phyloP scores from a whole-genome alignment of 2,888 invertebrate species.

The Polymixis flavicincta region DNA sequence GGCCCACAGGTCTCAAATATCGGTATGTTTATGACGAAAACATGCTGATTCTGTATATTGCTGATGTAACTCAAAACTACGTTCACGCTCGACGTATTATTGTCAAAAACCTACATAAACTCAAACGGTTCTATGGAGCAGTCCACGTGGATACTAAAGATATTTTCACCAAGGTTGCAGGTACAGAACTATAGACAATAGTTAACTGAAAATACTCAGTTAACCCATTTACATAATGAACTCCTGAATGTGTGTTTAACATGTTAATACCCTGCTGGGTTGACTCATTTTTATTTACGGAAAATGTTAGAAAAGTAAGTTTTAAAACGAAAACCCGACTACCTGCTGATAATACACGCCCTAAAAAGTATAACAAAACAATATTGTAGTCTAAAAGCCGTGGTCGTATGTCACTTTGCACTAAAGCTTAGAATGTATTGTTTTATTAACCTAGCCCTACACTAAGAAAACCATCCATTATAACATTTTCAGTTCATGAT shows the following conservation, averaged over 20 bases:
- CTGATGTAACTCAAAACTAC: neutral
- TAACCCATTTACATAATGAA: conserved; percentile 59
- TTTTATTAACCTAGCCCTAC: no score
- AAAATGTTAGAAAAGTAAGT: neutral
- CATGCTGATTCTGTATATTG: neutral
- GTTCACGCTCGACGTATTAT: neutral
- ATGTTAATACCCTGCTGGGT: conserved; percentile 34
- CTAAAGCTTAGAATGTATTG: no score
- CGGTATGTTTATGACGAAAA: no score
- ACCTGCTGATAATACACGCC: no score
- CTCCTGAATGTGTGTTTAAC: conserved; percentile 43
- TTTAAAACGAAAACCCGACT: no score
- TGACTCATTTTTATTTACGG: conserved; percentile 14
- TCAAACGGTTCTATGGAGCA: neutral
- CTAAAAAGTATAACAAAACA: no score
- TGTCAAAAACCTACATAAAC: conserved; percentile 2
- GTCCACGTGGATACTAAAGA: conserved; percentile 29
- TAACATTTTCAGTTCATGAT: no score
- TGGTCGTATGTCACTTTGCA: no score
- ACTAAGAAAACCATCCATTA: no score
- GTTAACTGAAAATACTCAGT: conserved; percentile 38
- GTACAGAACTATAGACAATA: conserved; percentile 37
- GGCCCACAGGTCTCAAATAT: no score
- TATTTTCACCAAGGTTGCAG: conserved; percentile 43
- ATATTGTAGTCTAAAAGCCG: no score